A percentile compares a stretch with the other conserved stretches of the same genome.
Conservation (phyloP, 2,888 invertebrate genomes). For the Hemistola chrysoprasaria region DNA sequence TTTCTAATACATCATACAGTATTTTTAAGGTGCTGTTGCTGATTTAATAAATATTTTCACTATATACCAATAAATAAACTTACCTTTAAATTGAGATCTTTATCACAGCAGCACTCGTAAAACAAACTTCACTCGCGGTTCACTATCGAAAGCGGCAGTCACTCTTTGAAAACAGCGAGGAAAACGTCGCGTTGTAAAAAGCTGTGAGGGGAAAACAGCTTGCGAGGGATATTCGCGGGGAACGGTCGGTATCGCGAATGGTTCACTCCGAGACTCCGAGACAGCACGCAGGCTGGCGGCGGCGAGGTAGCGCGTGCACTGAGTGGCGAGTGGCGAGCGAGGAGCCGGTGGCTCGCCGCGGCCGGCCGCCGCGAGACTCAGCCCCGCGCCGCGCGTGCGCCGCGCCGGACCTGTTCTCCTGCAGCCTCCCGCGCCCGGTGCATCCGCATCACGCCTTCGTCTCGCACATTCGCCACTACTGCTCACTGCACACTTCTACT, state of each 20-base stretch:
- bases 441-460: constrained; percentile 34
- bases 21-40: constrained; percentile 35
- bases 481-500: constrained; percentile 20
- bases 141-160: constrained; percentile 41
- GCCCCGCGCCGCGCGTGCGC: constrained; percentile 74
- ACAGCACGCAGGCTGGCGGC: constrained; percentile 59
- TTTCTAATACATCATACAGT: constrained; percentile 71
- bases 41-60: constrained; percentile 13
- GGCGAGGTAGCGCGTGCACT: constrained; percentile 75
- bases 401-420: constrained; percentile 74
- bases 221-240: constrained; percentile 24
- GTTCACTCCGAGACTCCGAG: constrained; percentile 39
- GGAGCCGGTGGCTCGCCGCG: constrained; percentile 45
- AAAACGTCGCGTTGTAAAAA: constrained; percentile 25
- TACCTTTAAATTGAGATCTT: constrained; percentile 67
- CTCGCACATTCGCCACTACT: constrained; percentile 30
- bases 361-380: constrained; percentile 53
- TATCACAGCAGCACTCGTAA: constrained; percentile 55
- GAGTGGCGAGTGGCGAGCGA: constrained; percentile 52
- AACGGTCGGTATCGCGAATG: constrained; percentile 36
- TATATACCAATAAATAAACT: constrained; percentile 35
- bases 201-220: constrained; percentile 32
- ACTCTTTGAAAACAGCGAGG: constrained; percentile 7
- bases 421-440: constrained; percentile 55
- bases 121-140: constrained; percentile 68